These are phyloP conservation scores for Mastomys natalensis DNA, from an alignment of 2,113 vertebrate genomes.

Conservation along the genomic window DNA sequence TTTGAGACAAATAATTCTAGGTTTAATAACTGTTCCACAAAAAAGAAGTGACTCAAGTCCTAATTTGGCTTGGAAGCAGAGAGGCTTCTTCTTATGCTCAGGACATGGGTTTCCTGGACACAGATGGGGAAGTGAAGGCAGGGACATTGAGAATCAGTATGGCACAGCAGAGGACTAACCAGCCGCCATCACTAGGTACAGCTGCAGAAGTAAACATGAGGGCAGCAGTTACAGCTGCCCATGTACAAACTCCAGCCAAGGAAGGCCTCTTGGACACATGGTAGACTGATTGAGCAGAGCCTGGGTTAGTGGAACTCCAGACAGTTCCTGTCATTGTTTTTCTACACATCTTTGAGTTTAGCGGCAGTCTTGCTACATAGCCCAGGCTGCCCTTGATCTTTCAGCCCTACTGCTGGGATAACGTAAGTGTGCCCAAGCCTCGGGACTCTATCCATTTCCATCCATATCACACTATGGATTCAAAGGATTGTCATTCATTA, in stretches of 20 bases:
- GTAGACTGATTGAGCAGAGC: background rate
- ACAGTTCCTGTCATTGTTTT: no score
- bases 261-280: background rate
- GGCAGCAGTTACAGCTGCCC: background rate
- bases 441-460: background rate
- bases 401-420: background rate
- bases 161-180: background rate
- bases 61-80: background rate
- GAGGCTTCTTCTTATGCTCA: background rate
- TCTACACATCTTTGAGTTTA: no score
- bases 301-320: background rate
- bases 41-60: background rate
- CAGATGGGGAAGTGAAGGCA: background rate
- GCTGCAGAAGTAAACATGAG: background rate
- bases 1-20: background rate
- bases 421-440: no score
- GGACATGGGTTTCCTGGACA: background rate
- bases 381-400: background rate
- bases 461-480: background rate
- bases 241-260: background rate
- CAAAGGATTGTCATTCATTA: background rate
- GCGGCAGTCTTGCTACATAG: background rate
- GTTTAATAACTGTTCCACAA: background rate
- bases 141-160: background rate
- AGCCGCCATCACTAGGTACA: background rate